phyloP scores from a whole-genome alignment of 2,797 vertebrate genomes.

The Gallinago solitaria region DNA sequence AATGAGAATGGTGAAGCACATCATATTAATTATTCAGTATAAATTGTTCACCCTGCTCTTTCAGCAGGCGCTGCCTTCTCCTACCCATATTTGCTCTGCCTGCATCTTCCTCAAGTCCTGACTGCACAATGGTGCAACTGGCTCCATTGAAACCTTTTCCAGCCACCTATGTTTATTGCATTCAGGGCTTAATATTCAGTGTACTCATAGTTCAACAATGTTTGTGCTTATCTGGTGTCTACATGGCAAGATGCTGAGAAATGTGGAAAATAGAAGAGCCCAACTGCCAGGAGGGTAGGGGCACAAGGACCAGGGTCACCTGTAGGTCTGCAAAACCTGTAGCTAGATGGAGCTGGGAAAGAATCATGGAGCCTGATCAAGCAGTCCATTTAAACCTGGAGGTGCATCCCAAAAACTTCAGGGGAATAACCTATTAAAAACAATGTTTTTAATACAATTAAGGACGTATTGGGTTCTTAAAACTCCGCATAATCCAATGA shows the following conservation, averaged over 20 bases:
- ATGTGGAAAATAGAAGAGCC: neutral
- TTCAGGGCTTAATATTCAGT: neutral
- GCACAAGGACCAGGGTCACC: neutral
- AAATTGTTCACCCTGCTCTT: neutral
- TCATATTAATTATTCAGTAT: slow-evolving; percentile 12
- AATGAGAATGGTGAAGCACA: neutral
- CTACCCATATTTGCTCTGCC: neutral
- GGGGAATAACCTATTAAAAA: neutral
- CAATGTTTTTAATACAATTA: neutral
- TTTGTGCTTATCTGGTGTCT: neutral
- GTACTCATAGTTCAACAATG: neutral
- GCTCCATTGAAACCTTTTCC: neutral
- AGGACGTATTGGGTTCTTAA: neutral
- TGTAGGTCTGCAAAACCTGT: neutral
- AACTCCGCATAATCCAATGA: neutral
- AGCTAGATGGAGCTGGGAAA: neutral
- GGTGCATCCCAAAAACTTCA: neutral
- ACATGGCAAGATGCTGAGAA: neutral
- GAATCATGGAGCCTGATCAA: neutral
- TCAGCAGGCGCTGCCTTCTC: neutral
- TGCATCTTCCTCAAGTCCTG: neutral
- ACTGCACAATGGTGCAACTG: neutral
- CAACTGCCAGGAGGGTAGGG: rapidly evolving
- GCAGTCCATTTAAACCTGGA: neutral
- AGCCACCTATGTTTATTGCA: neutral